phyloP scores from a whole-genome alignment of 2,888 invertebrate genomes.

The Serripes groenlandicus region DNA sequence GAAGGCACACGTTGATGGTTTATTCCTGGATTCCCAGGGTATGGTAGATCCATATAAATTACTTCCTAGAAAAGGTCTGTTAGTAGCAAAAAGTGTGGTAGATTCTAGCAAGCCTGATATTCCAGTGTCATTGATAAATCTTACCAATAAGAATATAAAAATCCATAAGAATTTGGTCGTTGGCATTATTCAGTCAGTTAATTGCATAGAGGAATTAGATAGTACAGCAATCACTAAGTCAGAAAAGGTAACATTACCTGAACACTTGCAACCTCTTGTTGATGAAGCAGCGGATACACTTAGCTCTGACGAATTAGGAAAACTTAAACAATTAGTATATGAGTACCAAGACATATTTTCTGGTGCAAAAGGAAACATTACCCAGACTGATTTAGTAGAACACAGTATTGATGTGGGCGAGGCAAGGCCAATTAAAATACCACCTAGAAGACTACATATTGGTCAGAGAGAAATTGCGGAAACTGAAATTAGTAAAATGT shows the following conservation, averaged over 20 bases:
- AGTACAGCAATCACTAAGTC: background rate
- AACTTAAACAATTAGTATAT: slow-evolving; percentile 17
- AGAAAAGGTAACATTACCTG: slow-evolving; percentile 7
- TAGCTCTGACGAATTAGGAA: slow-evolving; percentile 6
- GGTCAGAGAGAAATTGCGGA: slow-evolving; percentile 45
- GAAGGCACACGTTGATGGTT: slow-evolving; percentile 21
- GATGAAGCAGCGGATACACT: slow-evolving; percentile 24
- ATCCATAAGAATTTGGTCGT: slow-evolving; percentile 22
- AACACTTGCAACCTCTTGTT: slow-evolving; percentile 38
- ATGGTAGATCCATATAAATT: slow-evolving; percentile 20
- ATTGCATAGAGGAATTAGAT: background rate
- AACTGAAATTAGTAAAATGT: slow-evolving; percentile 44
- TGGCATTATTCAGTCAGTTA: slow-evolving; percentile 21
- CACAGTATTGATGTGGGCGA: slow-evolving; percentile 59
- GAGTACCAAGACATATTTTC: slow-evolving; percentile 41
- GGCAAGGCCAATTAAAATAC: slow-evolving; percentile 55
- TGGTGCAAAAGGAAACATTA: slow-evolving; percentile 16
- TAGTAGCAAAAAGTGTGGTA: slow-evolving; percentile 27
- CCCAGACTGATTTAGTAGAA: slow-evolving; percentile 33
- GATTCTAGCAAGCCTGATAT: slow-evolving; percentile 15
- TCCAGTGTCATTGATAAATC: slow-evolving; percentile 30
- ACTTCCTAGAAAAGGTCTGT: slow-evolving; percentile 26
- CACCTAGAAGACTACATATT: slow-evolving; percentile 41
- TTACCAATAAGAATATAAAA: slow-evolving; percentile 31
- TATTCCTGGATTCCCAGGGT: background rate